phyloP scores from a whole-genome alignment of 92 coral and sea anemone species.

The Paramuricea clavata region DNA sequence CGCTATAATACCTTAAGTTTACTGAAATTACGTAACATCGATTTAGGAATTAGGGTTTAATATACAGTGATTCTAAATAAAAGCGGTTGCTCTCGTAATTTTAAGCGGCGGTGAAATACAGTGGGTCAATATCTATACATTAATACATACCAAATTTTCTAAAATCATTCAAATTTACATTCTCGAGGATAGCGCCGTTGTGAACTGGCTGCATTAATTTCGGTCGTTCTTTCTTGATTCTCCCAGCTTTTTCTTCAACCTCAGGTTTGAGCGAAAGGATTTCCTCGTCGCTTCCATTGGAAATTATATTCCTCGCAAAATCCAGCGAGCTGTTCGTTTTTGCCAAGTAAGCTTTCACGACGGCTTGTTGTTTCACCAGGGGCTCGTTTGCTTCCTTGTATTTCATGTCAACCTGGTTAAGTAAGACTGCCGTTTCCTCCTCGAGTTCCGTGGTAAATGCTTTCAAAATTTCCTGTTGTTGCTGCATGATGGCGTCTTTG shows the following conservation, averaged over 20 bases:
- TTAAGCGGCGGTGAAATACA: too few relatives aligned
- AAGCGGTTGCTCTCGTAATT: too few relatives aligned
- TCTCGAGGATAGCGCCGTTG: background rate
- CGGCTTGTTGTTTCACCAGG: background rate
- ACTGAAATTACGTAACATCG: too few relatives aligned
- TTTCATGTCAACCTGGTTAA: conserved; percentile 30
- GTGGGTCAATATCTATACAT: too few relatives aligned
- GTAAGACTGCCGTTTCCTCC: conserved; percentile 4
- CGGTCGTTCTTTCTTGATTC: background rate
- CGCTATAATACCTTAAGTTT: too few relatives aligned
- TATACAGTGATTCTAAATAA: too few relatives aligned
- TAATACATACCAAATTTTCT: background rate
- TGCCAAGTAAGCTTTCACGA: background rate
- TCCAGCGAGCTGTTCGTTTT: background rate
- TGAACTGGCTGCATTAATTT: background rate
- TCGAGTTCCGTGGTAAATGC: conserved; percentile 1
- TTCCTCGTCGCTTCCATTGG: conserved; percentile 1
- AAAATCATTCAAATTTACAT: background rate
- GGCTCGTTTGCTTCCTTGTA: background rate
- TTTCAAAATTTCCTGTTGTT: background rate
- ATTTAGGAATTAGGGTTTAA: too few relatives aligned
- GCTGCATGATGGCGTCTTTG: conserved; percentile 20
- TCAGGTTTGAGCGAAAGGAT: background rate
- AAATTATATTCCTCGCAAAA: background rate
- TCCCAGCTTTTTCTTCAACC: background rate